phyloP scores from a whole-genome alignment of 2,113 vertebrate genomes.

The Caranx ignobilis region DNA sequence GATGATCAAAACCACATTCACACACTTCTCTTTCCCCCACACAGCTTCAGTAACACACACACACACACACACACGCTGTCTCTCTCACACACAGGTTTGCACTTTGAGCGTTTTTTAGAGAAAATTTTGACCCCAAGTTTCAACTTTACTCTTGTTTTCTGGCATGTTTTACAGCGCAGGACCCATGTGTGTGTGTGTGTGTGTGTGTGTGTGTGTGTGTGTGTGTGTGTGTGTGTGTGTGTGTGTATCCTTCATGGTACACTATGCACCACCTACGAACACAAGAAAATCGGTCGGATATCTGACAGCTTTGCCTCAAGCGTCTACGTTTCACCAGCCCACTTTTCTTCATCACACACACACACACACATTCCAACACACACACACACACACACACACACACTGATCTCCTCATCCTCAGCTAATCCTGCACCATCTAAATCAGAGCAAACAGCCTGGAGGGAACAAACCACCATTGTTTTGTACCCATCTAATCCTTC shows the following conservation, averaged over 20 bases:
- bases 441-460: constrained; percentile 69
- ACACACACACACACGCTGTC: not conserved
- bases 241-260: constrained; percentile 24
- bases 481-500: constrained; percentile 70
- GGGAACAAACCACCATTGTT: constrained; percentile 66
- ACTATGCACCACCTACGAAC: constrained; percentile 58
- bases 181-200: not conserved
- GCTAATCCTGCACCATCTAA: constrained; percentile 78
- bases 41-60: constrained; percentile 8
- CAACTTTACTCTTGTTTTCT: constrained; percentile 13
- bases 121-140: not conserved
- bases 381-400: constrained; percentile 18
- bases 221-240: constrained; percentile 15
- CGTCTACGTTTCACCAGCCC: constrained; percentile 56
- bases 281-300: constrained; percentile 56
- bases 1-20: constrained; percentile 61
- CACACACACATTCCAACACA: constrained; percentile 30
- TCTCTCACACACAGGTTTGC: too few species aligned
- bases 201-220: not conserved
- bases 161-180: not conserved
- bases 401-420: constrained; percentile 70
- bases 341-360: constrained; percentile 59
- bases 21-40: constrained; percentile 32
- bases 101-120: too few species aligned
- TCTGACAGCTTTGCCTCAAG: constrained; percentile 76